Evolutionary conservation across 1,140 invertebrate genomes (phyloP).

Genomic region (Artemia franciscana): DNA sequence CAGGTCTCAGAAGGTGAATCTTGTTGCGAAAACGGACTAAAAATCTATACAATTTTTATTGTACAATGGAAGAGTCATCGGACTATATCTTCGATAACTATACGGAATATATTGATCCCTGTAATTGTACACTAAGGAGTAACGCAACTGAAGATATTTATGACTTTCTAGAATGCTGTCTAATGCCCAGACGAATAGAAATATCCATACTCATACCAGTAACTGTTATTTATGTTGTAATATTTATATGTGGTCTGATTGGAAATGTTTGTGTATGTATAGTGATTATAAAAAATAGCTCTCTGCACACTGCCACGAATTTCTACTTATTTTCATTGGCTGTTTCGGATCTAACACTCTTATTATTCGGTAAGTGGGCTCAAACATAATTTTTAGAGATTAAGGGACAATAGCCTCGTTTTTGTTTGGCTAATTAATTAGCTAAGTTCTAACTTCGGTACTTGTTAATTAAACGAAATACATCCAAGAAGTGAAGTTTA

Average conservation of each 20-base stretch:
- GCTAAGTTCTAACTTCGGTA: too few species aligned
- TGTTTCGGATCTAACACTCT: conserved; percentile 66
- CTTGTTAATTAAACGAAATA: too few species aligned
- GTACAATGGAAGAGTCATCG: too few species aligned
- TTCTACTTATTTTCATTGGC: conserved; percentile 82
- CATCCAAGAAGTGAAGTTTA: too few species aligned
- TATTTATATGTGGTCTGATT: conserved; percentile 28
- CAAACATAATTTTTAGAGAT: too few species aligned
- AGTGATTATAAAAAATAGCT: conserved; percentile 25
- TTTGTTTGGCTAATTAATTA: too few species aligned
- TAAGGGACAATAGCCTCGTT: too few species aligned
- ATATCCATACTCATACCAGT: conserved; percentile 21
- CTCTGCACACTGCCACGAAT: conserved; percentile 34
- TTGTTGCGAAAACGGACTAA: too few species aligned
- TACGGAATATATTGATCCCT: too few species aligned
- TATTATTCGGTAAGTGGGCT: conserved; percentile 26
- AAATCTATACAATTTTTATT: too few species aligned
- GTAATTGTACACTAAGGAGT: neutral
- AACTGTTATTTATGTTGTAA: conserved; percentile 22
- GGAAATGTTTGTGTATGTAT: conserved; percentile 31
- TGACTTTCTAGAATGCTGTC: conserved; percentile 13
- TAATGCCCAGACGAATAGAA: conserved; percentile 20
- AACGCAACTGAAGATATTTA: conserved; percentile 12
- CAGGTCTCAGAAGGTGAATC: too few species aligned
- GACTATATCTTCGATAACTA: too few species aligned